These are phyloP conservation scores for Pseudorhombus dupliciocellatus DNA, from an alignment of 2,113 vertebrate genomes.

Conservation along the genomic window DNA sequence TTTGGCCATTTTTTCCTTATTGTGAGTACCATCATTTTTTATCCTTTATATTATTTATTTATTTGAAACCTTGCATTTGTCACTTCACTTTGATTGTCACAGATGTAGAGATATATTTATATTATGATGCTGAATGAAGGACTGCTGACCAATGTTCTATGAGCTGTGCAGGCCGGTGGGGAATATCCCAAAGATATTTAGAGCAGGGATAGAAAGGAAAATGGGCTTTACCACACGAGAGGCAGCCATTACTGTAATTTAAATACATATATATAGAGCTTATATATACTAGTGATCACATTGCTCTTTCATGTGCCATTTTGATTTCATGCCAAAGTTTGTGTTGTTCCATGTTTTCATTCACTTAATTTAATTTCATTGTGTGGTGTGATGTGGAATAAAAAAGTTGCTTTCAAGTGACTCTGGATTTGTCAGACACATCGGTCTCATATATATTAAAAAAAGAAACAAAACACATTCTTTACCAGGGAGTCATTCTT, in stretches of 20 bases:
- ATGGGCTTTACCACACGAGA: slow-evolving; percentile 45
- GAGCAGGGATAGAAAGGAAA: slow-evolving; percentile 51
- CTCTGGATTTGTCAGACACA: neutral
- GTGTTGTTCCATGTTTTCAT: slow-evolving; percentile 72
- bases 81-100: slow-evolving; percentile 65
- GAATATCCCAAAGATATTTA: slow-evolving; percentile 64
- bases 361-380: slow-evolving; percentile 72
- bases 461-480: no score
- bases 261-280: slow-evolving; percentile 30
- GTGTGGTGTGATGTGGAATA: slow-evolving; percentile 72
- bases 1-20: slow-evolving; percentile 76
- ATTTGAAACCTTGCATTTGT: slow-evolving; percentile 66
- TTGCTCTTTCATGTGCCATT: slow-evolving; percentile 67
- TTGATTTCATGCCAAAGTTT: slow-evolving; percentile 81
- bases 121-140: slow-evolving; percentile 73
- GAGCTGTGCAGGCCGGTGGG: slow-evolving; percentile 34
- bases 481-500: no score
- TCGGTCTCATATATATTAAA: no score
- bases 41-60: slow-evolving; percentile 79
- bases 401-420: slow-evolving; percentile 47
- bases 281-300: slow-evolving; percentile 35
- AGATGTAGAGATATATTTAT: slow-evolving; percentile 81
- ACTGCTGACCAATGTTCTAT: slow-evolving; percentile 30
- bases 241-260: slow-evolving; percentile 52
- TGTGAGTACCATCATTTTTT: slow-evolving; percentile 78